Base-by-base conservation (phyloP, 2,113 vertebrate genomes). In the Hemibagrus wyckioides region DNA sequence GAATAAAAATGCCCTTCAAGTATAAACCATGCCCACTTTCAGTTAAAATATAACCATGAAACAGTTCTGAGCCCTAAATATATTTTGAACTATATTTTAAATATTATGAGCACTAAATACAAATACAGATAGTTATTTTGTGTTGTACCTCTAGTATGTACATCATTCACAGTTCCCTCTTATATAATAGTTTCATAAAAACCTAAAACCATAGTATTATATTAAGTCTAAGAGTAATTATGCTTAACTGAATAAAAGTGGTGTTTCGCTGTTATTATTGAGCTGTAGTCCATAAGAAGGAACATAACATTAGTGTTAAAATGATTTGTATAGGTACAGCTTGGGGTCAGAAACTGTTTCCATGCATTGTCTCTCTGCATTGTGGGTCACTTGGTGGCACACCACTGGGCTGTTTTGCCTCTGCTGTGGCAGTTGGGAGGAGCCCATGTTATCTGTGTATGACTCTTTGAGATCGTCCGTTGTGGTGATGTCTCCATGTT, bases 401-500 rank as follows among this genome's bases (percentile, higher is more conserved):
- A 61, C 41, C 56, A 48, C 56, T 44, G 73, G 28, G 25, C 41
- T 61, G 50, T 50, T 77, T 87, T 75, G 25, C 69, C 61, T 90
- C 19, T 80, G 89, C 83, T 86, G 84, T 88, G 91, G 91, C 88
- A 90, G 17, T 79, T 25, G 57, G 86, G 80, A 86, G 80, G 94
- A 89, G 90, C 93, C 91, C 93, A 92, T 83, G 90, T 94, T 94
- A 91, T 93, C 93, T 89, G 88, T 92, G 90, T 91, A 89, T 90
- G 84, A 80, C 71, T 85, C 77, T 89, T 88, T 89, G 83, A 92
- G 91, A 84, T 91, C 92, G 91, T 93, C 92, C 89, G 69, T 94
- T 93, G 95, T 95, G 94, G 95, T 88, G 93, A 89, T 94, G 93
- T 94, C 94, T 94, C 94, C 83, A 25, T 80, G 67, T 56, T 89